Evolutionary conservation across 2,113 vertebrate genomes (phyloP), one percentile per base, ranked within the genome.

Genomic region (Carollia perspicillata): DNA sequence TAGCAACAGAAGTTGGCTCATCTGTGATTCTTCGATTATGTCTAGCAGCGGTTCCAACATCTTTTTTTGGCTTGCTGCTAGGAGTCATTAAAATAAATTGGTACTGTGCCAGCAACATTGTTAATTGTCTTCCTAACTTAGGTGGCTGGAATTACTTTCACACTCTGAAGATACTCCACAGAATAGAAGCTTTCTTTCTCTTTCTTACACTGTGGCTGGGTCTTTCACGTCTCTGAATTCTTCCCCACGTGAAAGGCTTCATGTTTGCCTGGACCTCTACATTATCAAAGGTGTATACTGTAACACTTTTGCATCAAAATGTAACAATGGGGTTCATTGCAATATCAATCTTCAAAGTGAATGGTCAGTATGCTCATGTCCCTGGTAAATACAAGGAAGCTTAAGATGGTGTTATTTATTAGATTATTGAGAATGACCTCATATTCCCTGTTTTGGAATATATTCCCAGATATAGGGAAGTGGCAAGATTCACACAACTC

Each of bases 121-220:
- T 53, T 98, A 47, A 98, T 97, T 79, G 96, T 98, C 97, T 98
- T 98, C 7, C 97, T 98, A 1, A 98, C 95, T 6, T 98, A 98
- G 0, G 97, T 98, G 66, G 97, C 97, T 42, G 97, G 97, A 4
- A 97, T 98, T 91, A 65, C 98, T 97, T 98, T 99, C 98, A 98
- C 98, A 72, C 98, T 98, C 98, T 98, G 98, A 98, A 40, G 98
- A 99, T 28, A 98, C 96, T 98, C 98, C 60, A 98, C 98, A 37
- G 97, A 98, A 75, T 98, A 98, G 94, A 98, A 98, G 0, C 84
- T 94, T 83, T 98, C 98, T 4, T 90, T 96, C 83, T 98, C 98
- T 18, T 95, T 98, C 94, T 98, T 98, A 96, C 98, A 98, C 12
- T 98, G 98, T 2, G 97, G 98, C 88, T 98, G 96, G 1, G 98